Evolutionary conservation across 1,140 invertebrate species (phyloP).

Genomic region (Drosophila fuyamai): DNA sequence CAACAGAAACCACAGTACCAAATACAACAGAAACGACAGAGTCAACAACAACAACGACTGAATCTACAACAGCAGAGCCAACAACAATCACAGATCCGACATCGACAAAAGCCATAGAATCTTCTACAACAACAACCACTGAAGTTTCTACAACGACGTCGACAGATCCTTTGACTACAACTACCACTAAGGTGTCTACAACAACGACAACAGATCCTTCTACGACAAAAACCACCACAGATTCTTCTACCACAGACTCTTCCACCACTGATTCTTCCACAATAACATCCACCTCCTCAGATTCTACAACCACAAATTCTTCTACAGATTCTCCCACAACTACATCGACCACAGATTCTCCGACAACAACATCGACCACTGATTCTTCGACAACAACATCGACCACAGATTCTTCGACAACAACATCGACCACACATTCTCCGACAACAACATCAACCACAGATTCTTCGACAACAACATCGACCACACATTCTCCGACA

Average conservation of each 20-base stretch:
- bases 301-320: background rate
- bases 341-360: background rate
- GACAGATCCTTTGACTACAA: constrained; percentile 1
- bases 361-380: background rate
- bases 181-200: background rate
- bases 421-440: background rate
- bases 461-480: no score
- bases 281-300: background rate
- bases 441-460: background rate
- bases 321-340: background rate
- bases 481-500: background rate
- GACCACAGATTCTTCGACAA: background rate
- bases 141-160: background rate
- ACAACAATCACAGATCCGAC: background rate
- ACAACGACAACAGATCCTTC: background rate
- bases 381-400: background rate
- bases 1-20: background rate
- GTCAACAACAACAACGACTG: background rate
- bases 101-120: background rate
- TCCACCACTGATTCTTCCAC: background rate
- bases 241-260: background rate
- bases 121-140: background rate
- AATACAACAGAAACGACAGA: background rate
- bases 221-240: background rate
- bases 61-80: background rate